phyloP scores from a whole-genome alignment of 2,113 vertebrate species.

The Atractosteus spatula region DNA sequence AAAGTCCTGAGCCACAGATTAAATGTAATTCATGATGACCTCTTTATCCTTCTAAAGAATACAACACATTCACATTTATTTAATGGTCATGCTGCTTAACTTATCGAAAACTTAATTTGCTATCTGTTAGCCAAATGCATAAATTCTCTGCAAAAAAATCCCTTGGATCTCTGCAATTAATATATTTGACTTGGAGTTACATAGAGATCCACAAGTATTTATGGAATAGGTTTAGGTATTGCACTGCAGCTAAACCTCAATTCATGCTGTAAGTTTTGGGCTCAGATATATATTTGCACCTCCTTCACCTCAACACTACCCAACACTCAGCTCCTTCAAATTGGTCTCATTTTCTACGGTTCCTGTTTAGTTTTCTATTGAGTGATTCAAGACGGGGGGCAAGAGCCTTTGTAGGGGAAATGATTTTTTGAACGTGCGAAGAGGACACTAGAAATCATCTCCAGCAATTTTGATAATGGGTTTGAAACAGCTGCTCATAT shows the following conservation, averaged over 20 bases:
- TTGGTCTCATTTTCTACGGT: constrained; percentile 33
- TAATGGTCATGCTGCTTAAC: no score
- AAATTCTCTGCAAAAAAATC: no score
- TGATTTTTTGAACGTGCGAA: constrained; percentile 51
- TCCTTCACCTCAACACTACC: neutral
- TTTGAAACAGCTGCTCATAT: constrained; percentile 66
- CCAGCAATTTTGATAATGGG: constrained; percentile 78
- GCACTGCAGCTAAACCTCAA: neutral
- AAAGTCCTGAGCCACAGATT: no score
- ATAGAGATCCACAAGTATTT: neutral
- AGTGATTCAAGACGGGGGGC: constrained; percentile 45
- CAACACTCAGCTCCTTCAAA: constrained; percentile 38
- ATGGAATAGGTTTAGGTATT: neutral
- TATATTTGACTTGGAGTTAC: no score
- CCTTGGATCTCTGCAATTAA: no score
- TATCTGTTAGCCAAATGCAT: no score
- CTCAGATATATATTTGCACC: neutral
- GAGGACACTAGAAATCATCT: constrained; percentile 75
- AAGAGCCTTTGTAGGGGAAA: constrained; percentile 43
- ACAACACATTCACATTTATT: no score
- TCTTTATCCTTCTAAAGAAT: no score
- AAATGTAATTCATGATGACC: no score
- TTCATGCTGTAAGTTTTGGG: constrained; percentile 12
- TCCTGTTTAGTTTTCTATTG: constrained; percentile 42
- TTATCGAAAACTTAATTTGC: no score